These are phyloP conservation scores for Drosophila anceps DNA, from an alignment of 2,888 invertebrate genomes.

Conservation along the genomic window DNA sequence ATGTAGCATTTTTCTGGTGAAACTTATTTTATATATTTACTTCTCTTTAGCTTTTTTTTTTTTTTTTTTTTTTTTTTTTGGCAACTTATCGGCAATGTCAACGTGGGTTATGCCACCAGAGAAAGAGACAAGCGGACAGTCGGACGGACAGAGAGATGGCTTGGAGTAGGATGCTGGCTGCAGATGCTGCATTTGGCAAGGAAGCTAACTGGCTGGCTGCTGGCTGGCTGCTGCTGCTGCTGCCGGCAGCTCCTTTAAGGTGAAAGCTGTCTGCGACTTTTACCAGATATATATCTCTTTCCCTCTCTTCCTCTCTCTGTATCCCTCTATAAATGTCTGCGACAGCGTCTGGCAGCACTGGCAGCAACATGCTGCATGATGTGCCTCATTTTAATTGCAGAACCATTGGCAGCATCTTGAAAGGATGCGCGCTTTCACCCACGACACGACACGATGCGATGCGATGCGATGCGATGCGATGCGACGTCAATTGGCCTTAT, in stretches of 20 bases:
- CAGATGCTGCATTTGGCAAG: conserved; percentile 39
- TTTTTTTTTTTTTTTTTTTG: conserved; percentile 12
- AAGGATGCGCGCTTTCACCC: conserved; percentile 56
- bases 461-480: too few relatives aligned
- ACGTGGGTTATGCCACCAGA: conserved; percentile 78
- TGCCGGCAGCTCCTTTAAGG: conserved; percentile 64
- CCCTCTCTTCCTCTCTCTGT: not conserved
- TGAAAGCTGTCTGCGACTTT: conserved; percentile 76
- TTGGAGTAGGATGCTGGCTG: conserved; percentile 63
- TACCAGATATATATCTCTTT: conserved; percentile 50
- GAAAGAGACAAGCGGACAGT: conserved; percentile 23
- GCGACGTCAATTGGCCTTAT: conserved; percentile 57
- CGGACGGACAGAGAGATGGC: conserved; percentile 2
- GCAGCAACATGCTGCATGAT: conserved; percentile 37
- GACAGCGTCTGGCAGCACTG: conserved; percentile 11
- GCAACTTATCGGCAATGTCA: conserved; percentile 70
- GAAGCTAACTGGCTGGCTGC: conserved; percentile 37
- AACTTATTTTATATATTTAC: conserved; percentile 44
- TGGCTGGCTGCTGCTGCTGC: conserved; percentile 15
- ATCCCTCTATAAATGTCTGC: not conserved
- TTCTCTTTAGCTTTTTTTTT: conserved; percentile 1
- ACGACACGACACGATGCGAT: too few relatives aligned
- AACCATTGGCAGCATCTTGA: conserved; percentile 50
- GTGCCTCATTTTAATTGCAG: conserved; percentile 78
- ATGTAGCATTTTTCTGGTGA: conserved; percentile 76